Base-by-base conservation (phyloP, 2,113 vertebrate species). In the Macrotis lagotis region DNA sequence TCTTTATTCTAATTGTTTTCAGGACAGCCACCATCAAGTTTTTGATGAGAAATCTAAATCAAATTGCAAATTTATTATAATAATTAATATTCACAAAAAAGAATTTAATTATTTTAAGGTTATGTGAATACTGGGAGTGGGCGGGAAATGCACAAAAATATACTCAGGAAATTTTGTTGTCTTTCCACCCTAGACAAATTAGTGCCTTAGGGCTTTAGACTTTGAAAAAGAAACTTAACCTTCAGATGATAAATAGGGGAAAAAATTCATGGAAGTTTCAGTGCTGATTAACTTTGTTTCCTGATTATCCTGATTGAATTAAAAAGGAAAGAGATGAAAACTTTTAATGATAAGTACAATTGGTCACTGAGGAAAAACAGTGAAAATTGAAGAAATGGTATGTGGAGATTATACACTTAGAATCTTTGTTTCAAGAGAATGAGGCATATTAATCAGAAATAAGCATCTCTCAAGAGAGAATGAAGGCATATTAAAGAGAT, bases 261-360 rank as follows among this genome's bases (percentile, higher is more conserved):
- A 44, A 88, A 89, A 90, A 94, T 83, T 93, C 37, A 93, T 48
- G 11, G 50, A 91, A 51, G 91, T 90, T 51, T 50, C 94, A 52
- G 14, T 50, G 88, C 66, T 90, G 47, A 88, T 44, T 44, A 44
- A 83, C 66, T 83, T 83, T 83, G 66, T 83, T 44, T 83, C 44
- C 66, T 9, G 44, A 44, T 44, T 83, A 83, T 83, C n/a, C n/a
- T 83, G 66, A 83, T 44, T 83, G n/a, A 83, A 83, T 44, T 83
- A 44, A 83, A 74, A 83, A 44, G 66, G n/a, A 83, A 44, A 83
- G 37, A 44, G n/a, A 83, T n/a, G 11, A 22, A 44, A 83, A 83
- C 66, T 44, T 19, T 74, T n/a, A 83, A 83, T 22, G 19, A 37
- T 24, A 44, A 44, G 66, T 83, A 44, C 66, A 83, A 83, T 24